These are phyloP conservation scores for Oceanodroma tethys DNA, from an alignment of 2,113 vertebrate genomes.

Conservation along the genomic window DNA sequence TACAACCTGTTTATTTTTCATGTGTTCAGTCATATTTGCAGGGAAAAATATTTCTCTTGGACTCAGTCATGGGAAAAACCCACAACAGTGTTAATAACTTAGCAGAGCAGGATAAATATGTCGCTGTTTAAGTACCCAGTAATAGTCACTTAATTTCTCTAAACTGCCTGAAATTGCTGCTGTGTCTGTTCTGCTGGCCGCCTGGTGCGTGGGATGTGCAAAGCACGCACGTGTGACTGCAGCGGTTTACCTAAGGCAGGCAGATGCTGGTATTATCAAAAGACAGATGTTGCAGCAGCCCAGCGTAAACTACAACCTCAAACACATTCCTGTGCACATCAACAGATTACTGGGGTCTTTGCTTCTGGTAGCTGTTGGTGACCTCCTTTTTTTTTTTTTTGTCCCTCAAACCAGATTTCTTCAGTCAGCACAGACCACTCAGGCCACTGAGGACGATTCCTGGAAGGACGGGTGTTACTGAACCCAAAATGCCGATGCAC, in stretches of 20 bases:
- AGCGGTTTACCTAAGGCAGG: background rate
- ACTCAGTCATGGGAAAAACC: background rate
- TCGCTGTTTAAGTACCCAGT: too few species aligned
- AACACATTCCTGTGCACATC: accelerated
- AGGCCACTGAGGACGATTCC: slow-evolving; percentile 71
- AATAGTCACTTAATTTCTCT: background rate
- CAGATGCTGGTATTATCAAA: accelerated
- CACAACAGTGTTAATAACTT: accelerated
- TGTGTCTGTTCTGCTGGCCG: background rate
- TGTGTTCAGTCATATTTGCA: background rate
- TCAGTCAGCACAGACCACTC: slow-evolving; percentile 70
- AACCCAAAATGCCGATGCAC: background rate
- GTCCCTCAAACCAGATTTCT: slow-evolving; percentile 71
- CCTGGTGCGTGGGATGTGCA: accelerated
- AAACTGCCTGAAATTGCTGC: accelerated
- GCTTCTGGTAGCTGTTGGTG: background rate
- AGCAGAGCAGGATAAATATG: background rate
- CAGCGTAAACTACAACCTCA: background rate
- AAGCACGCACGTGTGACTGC: background rate
- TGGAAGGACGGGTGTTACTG: slow-evolving; percentile 94
- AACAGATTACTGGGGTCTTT: accelerated
- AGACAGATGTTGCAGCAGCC: background rate
- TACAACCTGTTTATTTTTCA: background rate
- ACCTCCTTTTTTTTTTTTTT: background rate
- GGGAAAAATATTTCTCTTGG: background rate